phyloP scores from a whole-genome alignment of 2,113 vertebrate genomes.

The Aspiorhynchus laticeps region DNA sequence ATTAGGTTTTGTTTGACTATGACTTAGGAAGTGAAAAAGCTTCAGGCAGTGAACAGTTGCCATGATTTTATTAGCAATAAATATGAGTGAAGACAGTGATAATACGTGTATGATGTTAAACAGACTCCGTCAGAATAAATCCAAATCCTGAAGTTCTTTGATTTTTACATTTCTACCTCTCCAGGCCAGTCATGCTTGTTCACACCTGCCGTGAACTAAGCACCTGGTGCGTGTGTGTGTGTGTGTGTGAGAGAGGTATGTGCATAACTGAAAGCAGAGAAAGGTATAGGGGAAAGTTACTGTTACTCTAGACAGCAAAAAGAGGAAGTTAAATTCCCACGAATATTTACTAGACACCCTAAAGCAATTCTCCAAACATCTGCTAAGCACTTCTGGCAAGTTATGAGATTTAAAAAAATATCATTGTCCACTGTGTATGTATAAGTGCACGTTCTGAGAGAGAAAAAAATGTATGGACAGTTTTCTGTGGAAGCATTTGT shows the following conservation, averaged over 20 bases:
- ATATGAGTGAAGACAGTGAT: not conserved
- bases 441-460: not conserved
- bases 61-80: slow-evolving; percentile 11
- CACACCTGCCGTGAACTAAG: not conserved
- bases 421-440: not conserved
- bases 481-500: not conserved
- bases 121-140: not conserved
- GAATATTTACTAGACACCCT: slow-evolving; percentile 27
- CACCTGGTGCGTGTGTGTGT: slow-evolving; percentile 3
- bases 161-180: not conserved
- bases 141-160: not conserved
- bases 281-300: slow-evolving; percentile 18
- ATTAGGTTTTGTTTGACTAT: not conserved
- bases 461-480: not conserved
- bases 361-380: slow-evolving; percentile 28
- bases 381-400: slow-evolving; percentile 13
- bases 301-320: slow-evolving; percentile 47
- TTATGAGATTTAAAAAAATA: not conserved
- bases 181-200: not conserved
- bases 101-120: slow-evolving; percentile 16
- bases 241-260: not conserved
- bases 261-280: slow-evolving; percentile 3
- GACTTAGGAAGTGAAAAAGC: not conserved
- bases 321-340: slow-evolving; percentile 46
- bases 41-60: not conserved